These are phyloP conservation scores for Drosophila sulfurigaster DNA, from an alignment of 1,140 invertebrate genomes.

Conservation along the genomic window DNA sequence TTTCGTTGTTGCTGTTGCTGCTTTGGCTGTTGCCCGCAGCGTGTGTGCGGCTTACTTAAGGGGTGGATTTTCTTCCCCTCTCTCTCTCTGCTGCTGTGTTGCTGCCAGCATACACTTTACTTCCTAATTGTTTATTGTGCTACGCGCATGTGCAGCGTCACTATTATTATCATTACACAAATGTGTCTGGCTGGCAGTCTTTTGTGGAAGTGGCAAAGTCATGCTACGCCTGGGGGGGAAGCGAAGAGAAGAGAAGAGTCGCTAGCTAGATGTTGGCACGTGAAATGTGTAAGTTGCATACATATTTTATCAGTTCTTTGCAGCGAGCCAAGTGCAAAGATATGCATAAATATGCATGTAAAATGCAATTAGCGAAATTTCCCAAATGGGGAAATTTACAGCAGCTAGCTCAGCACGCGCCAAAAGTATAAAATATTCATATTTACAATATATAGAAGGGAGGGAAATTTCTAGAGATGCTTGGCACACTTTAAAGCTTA, in stretches of 20 bases:
- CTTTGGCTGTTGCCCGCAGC: constrained; percentile 56
- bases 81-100: neutral
- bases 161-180: constrained; percentile 75
- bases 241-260: constrained; percentile 11
- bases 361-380: constrained; percentile 62
- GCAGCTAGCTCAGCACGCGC: constrained; percentile 35
- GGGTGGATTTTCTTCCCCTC: constrained; percentile 52
- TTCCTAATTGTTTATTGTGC: constrained; percentile 66
- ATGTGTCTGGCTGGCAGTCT: neutral
- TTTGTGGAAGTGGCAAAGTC: constrained; percentile 65
- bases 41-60: constrained; percentile 53
- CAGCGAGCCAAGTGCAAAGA: constrained; percentile 14
- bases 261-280: constrained; percentile 62
- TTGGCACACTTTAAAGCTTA: neutral
- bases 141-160: constrained; percentile 81
- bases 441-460: neutral
- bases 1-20: constrained; percentile 27
- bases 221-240: constrained; percentile 50
- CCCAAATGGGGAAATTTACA: constrained; percentile 3
- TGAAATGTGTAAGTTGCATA: constrained; percentile 74
- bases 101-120: constrained; percentile 56
- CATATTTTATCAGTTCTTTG: constrained; percentile 48
- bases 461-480: constrained; percentile 11
- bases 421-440: constrained; percentile 23
- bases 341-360: constrained; percentile 25